Percentiles rank a stretch among this genome's conserved stretches.
These are phyloP conservation scores for Pangasius larnaudii DNA, from an alignment of 2,797 vertebrate genomes.

Conservation along the genomic window DNA sequence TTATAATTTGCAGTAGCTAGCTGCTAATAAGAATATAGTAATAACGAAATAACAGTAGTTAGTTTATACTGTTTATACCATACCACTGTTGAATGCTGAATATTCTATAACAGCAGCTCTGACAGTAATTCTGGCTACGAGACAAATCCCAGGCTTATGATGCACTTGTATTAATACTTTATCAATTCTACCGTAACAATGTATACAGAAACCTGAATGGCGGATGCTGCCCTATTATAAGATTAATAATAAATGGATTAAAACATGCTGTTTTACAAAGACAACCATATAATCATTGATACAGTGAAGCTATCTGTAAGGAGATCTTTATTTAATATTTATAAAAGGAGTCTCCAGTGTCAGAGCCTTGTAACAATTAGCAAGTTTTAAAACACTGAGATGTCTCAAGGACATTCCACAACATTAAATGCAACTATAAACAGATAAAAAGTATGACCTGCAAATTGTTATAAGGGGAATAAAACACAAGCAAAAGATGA, in stretches of 20 bases:
- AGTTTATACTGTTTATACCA: neutral
- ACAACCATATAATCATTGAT: neutral
- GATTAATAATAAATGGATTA: neutral
- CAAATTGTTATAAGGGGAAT: neutral
- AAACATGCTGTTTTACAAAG: neutral
- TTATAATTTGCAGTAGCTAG: neutral
- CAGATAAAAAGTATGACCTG: neutral
- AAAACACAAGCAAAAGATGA: neutral
- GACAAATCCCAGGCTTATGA: too few species aligned
- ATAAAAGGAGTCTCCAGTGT: neutral
- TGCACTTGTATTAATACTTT: neutral
- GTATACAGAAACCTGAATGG: neutral
- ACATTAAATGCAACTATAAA: neutral
- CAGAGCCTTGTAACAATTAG: neutral
- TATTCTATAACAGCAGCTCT: neutral
- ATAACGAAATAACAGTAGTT: neutral
- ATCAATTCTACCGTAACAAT: neutral
- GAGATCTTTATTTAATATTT: neutral
- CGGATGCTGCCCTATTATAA: neutral
- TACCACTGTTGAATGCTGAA: neutral
- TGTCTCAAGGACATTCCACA: neutral
- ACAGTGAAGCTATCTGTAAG: neutral
- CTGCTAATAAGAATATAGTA: neutral
- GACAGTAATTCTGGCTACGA: neutral
- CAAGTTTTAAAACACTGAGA: neutral